Base-by-base conservation (phyloP, 2,797 vertebrate species). In the Coracias cyanogaster region DNA sequence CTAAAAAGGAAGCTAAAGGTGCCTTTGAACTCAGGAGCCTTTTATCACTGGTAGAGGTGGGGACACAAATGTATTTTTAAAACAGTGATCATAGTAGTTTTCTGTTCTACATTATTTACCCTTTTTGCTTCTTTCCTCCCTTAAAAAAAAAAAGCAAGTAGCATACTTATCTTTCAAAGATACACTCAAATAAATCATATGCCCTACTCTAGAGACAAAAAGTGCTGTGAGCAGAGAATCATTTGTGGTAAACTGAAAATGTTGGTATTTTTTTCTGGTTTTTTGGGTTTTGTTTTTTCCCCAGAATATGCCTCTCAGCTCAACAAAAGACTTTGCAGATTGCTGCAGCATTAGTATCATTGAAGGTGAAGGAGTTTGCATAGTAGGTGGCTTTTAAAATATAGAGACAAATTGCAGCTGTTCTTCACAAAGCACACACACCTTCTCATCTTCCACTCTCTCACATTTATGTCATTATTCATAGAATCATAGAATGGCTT, bases 1-100 rank as follows among this genome's bases (percentile, higher is more conserved):
- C 73, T 84, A 51, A 76, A 91, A 83, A 54, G 51, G 51, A 80
- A 93, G 89, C 94, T 91, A 94, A 95, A 81, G 31, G 28, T 62
- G 57, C 37, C 85, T 91, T 81, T 91, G 89, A 95, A 95, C 16
- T 88, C 60, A 45, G 0, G 18, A 84, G 66, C 29, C 33, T 93
- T 85, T 89, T 58, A 64, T 37, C 37, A 77, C 41, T 88, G 35
- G 18, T 46, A 79, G 69, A 89, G 46, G 43, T 45, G 31, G 58
- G 39, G 74, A 72, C 15, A 20, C 33, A 90, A 87, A 89, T 3
- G 6, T 26, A 70, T 58, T 86, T 89, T 90, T 55, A 49, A 17
- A 88, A 57, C 81, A 76, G 62, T 5, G 17, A 22, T 1, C 3
- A 39, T 26, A 51, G 31, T 20, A 79, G 46, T 51, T 88, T 88